A percentile compares a stretch with the other conserved stretches of the same genome.
Conservation (phyloP, 1,140 invertebrate species). For the Chlorops oryzae region DNA sequence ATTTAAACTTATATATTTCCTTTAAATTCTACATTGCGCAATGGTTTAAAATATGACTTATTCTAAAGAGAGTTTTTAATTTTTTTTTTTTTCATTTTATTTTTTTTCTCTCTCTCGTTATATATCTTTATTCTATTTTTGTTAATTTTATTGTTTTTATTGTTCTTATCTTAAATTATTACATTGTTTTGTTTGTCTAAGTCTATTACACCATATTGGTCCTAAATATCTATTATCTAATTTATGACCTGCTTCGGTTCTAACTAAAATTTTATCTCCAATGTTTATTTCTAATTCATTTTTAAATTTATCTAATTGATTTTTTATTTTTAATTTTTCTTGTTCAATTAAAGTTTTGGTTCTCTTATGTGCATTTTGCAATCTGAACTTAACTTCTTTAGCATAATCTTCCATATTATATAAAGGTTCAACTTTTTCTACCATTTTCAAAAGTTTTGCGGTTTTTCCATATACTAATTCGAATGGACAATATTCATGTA, state of each 20-base stretch:
- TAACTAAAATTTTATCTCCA: too few species aligned
- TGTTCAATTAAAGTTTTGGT: neutral
- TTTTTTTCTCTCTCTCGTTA: too few species aligned
- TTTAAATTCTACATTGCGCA: too few species aligned
- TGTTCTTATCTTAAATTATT: neutral
- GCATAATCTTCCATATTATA: constrained; percentile 2
- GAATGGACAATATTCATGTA: constrained; percentile 4
- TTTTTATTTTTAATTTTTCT: too few species aligned
- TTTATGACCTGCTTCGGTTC: neutral
- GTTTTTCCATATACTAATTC: constrained; percentile 5
- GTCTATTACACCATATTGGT: neutral
- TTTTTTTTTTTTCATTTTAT: too few species aligned
- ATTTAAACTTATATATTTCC: too few species aligned
- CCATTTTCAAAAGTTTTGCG: neutral
- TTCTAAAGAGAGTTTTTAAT: too few species aligned
- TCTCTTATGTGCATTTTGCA: constrained; percentile 1
- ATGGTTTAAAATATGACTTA: too few species aligned
- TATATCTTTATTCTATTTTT: neutral
- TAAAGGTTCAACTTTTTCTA: neutral
- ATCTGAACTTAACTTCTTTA: constrained; percentile 10
- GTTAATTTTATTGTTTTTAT: neutral
- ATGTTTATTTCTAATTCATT: neutral
- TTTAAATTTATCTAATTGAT: neutral
- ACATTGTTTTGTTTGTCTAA: neutral
- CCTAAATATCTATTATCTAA: neutral